Evolutionary conservation across 2,888 invertebrate species (phyloP), one percentile per base, ranked within the genome.

Genomic region (Cremastobaeus sp.): DNA sequence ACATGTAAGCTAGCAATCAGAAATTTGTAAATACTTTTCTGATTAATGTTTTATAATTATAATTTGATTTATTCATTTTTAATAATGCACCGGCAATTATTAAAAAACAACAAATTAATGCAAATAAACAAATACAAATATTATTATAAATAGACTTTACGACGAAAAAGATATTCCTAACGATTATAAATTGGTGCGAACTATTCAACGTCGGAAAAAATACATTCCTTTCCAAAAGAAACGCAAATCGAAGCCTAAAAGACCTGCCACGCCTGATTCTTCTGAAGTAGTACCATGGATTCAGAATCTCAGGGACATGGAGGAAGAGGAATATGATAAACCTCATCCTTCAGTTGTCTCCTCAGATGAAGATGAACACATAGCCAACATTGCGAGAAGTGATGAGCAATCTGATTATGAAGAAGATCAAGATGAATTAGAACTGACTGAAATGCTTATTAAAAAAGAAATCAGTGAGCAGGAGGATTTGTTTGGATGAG

Each of bases 141-240:
- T 18, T 9, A 15, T 12, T 62, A 48, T 32, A 0, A 3, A 93
- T 87, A 91, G 97, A 83, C 89, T 98, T 60, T 98, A 98, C 89
- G 93, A 96, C 3, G 97, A 97, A 89, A 96, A 98, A 86, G 97
- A 98, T 88, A 88, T 98, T 77, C 98, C 98, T 2, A 95, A 97
- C 21, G 97, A 98, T 86, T 98, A 97, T 87, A 97, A 98, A 89
- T 90, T 72, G 2, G 12, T 32, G 0, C 45, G 11, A 59, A 32
- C 99, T 43, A 97, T 97, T 89, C 91, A 98, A 75, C 98, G 98
- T 0, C 95, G 76, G 1, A 77, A 60, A 68, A 65, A 17, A 12
- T 65, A 65, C 12, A 32, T 37, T 32, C 64, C 54, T 12, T 52
- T 50, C 20, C 17, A 50, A 48, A 47, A 66, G 55, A 54, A 71